Percentiles rank a stretch among this genome's conserved stretches.
Conservation (phyloP, 1,140 invertebrate genomes). For the Hypothenemus hampei region DNA sequence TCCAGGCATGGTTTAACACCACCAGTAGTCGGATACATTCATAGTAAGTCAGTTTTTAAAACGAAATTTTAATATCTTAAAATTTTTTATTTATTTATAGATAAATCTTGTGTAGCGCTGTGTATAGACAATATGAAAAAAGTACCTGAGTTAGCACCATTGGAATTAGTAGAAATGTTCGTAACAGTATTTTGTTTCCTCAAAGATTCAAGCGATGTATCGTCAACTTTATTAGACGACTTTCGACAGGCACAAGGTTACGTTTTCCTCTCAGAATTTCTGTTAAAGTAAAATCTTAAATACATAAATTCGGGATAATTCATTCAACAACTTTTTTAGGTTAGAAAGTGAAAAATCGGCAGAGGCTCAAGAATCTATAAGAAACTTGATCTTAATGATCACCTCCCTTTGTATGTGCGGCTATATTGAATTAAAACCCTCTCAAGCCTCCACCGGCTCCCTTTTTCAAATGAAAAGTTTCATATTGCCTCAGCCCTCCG, state of each 20-base stretch:
- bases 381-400: constrained; percentile 89
- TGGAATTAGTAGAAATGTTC: constrained; percentile 98
- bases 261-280: constrained; percentile 88
- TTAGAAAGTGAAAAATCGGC: constrained; percentile 68
- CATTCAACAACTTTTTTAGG: constrained; percentile 47
- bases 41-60: constrained; percentile 66
- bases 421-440: constrained; percentile 80
- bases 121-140: constrained; percentile 98
- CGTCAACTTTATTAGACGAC: constrained; percentile 90
- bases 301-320: not conserved
- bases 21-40: constrained; percentile 93
- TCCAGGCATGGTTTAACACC: constrained; percentile 89
- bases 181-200: constrained; percentile 96
- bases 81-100: constrained; percentile 48
- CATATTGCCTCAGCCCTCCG: constrained; percentile 81
- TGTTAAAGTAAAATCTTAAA: constrained; percentile 71
- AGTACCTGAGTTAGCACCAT: constrained; percentile 83
- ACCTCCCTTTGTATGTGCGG: constrained; percentile 93
- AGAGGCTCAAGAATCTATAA: constrained; percentile 82
- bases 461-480: constrained; percentile 93
- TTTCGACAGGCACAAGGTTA: constrained; percentile 94
- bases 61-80: not conserved
- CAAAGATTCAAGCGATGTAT: constrained; percentile 97
- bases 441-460: constrained; percentile 77
- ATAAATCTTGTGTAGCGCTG: constrained; percentile 89